Evolutionary conservation across 2,797 vertebrate genomes (phyloP), one percentile per base, ranked within the genome.

Genomic region (Atherinosoma microstoma): DNA sequence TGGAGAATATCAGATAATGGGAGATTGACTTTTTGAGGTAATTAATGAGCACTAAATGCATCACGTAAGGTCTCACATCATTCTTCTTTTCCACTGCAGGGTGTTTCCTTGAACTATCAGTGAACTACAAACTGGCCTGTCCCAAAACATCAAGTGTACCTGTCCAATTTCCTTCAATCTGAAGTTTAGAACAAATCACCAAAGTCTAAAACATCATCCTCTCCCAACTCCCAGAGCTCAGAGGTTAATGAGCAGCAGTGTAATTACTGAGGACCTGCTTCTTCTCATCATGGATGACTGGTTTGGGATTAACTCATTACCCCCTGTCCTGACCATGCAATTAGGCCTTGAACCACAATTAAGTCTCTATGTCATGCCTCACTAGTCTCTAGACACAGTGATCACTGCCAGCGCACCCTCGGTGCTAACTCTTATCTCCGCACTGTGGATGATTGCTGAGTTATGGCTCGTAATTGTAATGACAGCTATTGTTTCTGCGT

Each of bases 251-350:
- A 93, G 85, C 73, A 53, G 64, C 68, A 79, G 54, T 79, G 87
- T 91, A 90, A 92, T 93, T 92, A 91, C 79, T 76, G 84, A 64
- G 64, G 75, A 84, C 87, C 76, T 86, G 85, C 77, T 88, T 82
- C 74, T 84, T 79, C 82, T 84, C 83, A 65, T 91, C 87, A 93
- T 78, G 90, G 88, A 86, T 92, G 89, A 83, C 81, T 90, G 82
- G 78, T 0, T 86, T 54, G 67, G 86, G 84, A 88, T 92, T 91
- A 93, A 92, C 89, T 92, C 92, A 91, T 93, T 92, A 92, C 85
- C 87, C 87, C 79, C 87, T 81, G 78, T 91, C 76, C 88, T 86
- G 79, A 84, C 84, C 61, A 73, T 70, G 86, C 93, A 93, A 93
- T 93, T 93, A 94, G 86, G 85, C 89, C 85, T 91, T 58, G 69